phyloP scores from a whole-genome alignment of 2,797 vertebrate species.

The Anas bahamensis region DNA sequence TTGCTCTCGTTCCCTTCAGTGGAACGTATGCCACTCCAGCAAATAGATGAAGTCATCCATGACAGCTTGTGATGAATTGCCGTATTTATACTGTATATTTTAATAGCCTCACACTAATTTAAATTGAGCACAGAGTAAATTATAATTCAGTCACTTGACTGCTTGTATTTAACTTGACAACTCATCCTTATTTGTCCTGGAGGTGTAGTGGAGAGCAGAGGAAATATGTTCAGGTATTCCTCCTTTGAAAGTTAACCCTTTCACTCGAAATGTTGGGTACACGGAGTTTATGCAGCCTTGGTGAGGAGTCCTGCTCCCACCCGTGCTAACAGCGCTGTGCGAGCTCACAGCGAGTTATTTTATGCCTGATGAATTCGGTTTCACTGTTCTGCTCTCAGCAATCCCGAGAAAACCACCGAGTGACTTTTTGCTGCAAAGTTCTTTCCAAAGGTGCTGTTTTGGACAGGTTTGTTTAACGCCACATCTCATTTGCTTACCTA shows the following conservation, averaged over 20 bases:
- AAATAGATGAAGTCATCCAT: constrained; percentile 86
- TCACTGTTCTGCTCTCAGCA: not conserved
- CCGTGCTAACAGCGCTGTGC: not conserved
- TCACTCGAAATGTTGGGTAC: not conserved
- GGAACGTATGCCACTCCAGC: constrained; percentile 77
- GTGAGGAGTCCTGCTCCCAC: not conserved
- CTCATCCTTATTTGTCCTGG: constrained; percentile 82
- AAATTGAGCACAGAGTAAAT: constrained; percentile 92
- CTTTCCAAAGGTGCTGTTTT: not conserved
- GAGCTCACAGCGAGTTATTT: not conserved
- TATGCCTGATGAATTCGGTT: not conserved
- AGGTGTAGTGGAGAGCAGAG: constrained; percentile 69
- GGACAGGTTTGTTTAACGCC: not conserved
- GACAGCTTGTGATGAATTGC: constrained; percentile 97
- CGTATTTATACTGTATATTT: constrained; percentile 94
- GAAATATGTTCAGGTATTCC: constrained; percentile 68
- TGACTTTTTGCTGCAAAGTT: not conserved
- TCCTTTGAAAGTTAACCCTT: constrained; percentile 60
- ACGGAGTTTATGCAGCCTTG: not conserved
- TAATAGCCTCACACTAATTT: constrained; percentile 97
- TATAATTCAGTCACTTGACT: constrained; percentile 95
- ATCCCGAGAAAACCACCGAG: not conserved
- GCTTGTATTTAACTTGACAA: constrained; percentile 86
- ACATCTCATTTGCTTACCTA: not conserved
- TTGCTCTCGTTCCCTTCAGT: constrained; percentile 81